A percentile compares a stretch with the other conserved stretches of the same genome.
Evolutionary conservation across 2,888 invertebrate species (phyloP).

Genomic region (Hydrotaea diabolus): DNA sequence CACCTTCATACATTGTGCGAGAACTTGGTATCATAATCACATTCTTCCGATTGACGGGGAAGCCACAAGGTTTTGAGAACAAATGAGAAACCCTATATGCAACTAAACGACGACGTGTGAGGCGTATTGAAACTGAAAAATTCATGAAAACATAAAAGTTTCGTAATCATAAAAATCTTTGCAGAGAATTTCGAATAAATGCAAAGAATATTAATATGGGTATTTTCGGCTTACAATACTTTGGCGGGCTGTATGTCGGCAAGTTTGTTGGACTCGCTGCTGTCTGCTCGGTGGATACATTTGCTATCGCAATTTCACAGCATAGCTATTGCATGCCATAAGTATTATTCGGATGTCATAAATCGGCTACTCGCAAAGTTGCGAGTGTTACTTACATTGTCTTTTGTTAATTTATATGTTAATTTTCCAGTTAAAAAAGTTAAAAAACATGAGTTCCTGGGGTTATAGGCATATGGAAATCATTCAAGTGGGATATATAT

Average conservation of each 20-base stretch:
- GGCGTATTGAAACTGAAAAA: not conserved
- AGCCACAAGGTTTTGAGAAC: not conserved
- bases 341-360: no score
- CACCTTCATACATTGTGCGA: no score
- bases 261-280: no score
- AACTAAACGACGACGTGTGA: not conserved
- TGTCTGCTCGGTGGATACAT: no score
- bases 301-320: no score
- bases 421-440: not conserved
- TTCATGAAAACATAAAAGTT: constrained; percentile 24
- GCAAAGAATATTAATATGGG: constrained; percentile 56
- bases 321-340: no score
- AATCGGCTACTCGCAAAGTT: no score
- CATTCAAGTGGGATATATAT: no score
- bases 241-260: not conserved
- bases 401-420: not conserved
- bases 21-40: no score
- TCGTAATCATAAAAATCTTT: constrained; percentile 35
- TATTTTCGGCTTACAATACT: constrained; percentile 23
- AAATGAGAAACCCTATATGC: not conserved
- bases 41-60: no score
- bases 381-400: not conserved
- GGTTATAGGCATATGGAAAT: no score
- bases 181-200: constrained; percentile 30
- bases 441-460: no score